These are phyloP conservation scores for Pseudachorutes palmiensis DNA, from an alignment of 1,140 invertebrate species.

Conservation along the genomic window DNA sequence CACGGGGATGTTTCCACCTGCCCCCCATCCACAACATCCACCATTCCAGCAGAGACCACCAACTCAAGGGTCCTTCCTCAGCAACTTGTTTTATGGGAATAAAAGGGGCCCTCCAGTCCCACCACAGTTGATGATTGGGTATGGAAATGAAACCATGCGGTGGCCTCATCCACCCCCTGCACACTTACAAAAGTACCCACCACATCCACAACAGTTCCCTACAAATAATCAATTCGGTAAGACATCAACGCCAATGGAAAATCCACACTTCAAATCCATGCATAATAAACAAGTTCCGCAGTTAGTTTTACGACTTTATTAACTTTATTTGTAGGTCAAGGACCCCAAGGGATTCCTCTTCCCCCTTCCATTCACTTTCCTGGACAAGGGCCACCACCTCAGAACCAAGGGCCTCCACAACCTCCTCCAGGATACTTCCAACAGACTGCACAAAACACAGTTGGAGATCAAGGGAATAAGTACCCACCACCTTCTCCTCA, in stretches of 20 bases:
- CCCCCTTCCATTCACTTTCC: slow-evolving; percentile 1
- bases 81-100: slow-evolving; percentile 5
- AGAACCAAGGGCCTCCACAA: neutral
- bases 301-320: neutral
- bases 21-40: slow-evolving; percentile 4
- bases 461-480: neutral
- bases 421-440: slow-evolving; percentile 11
- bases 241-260: too few relatives aligned
- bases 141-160: slow-evolving; percentile 12
- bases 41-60: slow-evolving; percentile 1
- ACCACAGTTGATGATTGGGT: slow-evolving; percentile 11
- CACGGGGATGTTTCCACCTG: slow-evolving; percentile 19
- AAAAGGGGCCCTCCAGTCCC: neutral
- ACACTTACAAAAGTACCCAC: neutral
- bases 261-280: neutral
- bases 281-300: neutral
- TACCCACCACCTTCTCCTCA: neutral
- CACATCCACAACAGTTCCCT: slow-evolving; percentile 5
- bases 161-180: slow-evolving; percentile 4
- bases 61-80: neutral
- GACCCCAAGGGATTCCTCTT: neutral
- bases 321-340: neutral
- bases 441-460: neutral
- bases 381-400: slow-evolving; percentile 2
- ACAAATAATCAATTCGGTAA: slow-evolving; percentile 1